Percentiles rank a stretch among this genome's conserved stretches.
phyloP scores from a whole-genome alignment of 2,888 invertebrate species.

The Tupiocoris notatus region DNA sequence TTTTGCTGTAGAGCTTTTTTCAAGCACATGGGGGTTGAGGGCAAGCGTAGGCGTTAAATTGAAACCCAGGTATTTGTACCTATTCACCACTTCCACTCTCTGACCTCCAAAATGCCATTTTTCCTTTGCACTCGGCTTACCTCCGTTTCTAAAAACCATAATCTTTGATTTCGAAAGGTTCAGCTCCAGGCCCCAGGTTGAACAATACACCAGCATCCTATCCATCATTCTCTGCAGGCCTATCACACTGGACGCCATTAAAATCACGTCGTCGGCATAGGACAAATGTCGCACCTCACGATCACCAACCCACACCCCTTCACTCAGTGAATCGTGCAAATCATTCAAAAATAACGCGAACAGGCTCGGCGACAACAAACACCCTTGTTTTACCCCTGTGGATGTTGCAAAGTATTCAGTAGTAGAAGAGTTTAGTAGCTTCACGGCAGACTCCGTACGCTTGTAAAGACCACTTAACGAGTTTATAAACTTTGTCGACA shows the following conservation, averaged over 20 bases:
- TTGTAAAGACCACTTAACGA: slow-evolving; percentile 3
- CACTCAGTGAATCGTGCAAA: slow-evolving; percentile 5
- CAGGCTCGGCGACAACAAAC: not conserved
- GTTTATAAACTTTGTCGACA: not conserved
- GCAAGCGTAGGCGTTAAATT: slow-evolving; percentile 1
- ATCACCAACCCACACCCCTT: not conserved
- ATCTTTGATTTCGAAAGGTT: not conserved
- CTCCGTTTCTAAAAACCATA: slow-evolving; percentile 1
- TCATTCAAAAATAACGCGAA: slow-evolving; percentile 6
- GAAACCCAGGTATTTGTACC: slow-evolving; percentile 13
- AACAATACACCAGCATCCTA: not conserved
- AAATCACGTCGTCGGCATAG: not conserved
- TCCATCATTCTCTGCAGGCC: not conserved
- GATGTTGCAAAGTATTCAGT: too few relatives aligned
- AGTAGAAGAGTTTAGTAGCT: slow-evolving; percentile 5
- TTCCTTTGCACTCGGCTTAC: not conserved
- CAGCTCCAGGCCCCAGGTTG: slow-evolving; percentile 1
- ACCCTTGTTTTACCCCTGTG: slow-evolving; percentile 12
- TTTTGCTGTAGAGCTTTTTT: too few relatives aligned
- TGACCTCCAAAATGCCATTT: not conserved
- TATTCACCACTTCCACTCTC: not conserved
- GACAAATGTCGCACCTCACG: slow-evolving; percentile 8
- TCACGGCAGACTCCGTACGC: not conserved
- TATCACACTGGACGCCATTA: not conserved
- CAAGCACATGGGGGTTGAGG: too few relatives aligned